Evolutionary conservation across 2,797 vertebrate genomes (phyloP).

Genomic region (Aphelocoma californica): DNA sequence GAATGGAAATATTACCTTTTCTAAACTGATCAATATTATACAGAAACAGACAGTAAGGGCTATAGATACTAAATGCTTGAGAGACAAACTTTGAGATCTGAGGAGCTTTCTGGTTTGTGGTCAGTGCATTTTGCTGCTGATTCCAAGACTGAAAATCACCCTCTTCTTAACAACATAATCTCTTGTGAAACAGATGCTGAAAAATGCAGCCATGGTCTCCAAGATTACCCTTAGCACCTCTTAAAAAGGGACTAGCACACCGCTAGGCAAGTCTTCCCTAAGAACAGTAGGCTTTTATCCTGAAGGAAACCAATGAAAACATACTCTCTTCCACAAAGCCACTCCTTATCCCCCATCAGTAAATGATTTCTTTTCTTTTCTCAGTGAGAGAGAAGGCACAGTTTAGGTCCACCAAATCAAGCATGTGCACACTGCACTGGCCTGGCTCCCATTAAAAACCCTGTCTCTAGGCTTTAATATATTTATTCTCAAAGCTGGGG

Average conservation of each 20-base stretch:
- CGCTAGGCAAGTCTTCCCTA: background rate
- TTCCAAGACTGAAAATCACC: background rate
- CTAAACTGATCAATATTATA: background rate
- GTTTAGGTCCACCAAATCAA: background rate
- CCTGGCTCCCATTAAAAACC: background rate
- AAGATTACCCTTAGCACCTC: background rate
- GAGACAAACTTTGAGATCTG: background rate
- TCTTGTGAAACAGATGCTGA: background rate
- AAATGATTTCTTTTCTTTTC: background rate
- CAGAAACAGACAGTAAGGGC: background rate
- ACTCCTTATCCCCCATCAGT: background rate
- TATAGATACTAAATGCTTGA: background rate
- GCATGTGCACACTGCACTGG: background rate
- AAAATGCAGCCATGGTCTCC: background rate
- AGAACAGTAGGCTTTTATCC: background rate
- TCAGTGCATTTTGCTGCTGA: background rate
- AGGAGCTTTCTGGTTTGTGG: background rate
- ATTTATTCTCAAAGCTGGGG: background rate
- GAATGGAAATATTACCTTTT: background rate
- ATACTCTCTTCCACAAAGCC: background rate
- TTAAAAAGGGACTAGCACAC: background rate
- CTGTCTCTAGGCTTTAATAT: background rate
- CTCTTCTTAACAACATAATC: background rate
- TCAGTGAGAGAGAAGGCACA: background rate
- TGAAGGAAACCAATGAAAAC: background rate